Conservation (phyloP, 2,113 vertebrate species). For the Turdus rufiventris region DNA sequence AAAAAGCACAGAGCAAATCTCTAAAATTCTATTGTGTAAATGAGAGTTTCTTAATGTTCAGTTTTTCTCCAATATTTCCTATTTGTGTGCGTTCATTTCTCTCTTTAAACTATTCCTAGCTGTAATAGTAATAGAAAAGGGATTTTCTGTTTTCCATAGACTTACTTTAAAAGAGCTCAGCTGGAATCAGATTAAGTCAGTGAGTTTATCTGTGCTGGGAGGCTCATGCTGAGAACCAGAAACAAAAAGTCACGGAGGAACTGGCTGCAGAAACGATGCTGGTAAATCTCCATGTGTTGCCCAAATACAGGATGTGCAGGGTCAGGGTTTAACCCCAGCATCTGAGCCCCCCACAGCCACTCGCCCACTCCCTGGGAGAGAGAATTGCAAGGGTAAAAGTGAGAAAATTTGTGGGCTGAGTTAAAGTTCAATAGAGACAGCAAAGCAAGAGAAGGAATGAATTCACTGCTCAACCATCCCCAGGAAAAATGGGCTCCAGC, state of each 20-base stretch:
- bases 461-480: neutral
- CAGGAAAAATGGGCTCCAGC: neutral
- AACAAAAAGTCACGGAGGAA: constrained; percentile 17
- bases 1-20: neutral
- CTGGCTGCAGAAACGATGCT: neutral
- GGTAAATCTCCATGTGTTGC: neutral
- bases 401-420: neutral
- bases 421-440: neutral
- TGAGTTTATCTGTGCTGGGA: constrained; percentile 29
- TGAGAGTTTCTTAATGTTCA: neutral
- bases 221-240: constrained; percentile 26
- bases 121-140: neutral
- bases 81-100: neutral
- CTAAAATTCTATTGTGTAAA: neutral
- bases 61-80: neutral
- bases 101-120: neutral
- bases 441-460: neutral
- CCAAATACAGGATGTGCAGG: neutral
- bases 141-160: constrained; percentile 46
- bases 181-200: constrained; percentile 49
- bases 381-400: neutral
- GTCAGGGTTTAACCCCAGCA: neutral
- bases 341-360: neutral
- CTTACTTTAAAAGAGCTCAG: constrained; percentile 51
- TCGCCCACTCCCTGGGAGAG: neutral